phyloP scores from a whole-genome alignment of 2,113 vertebrate species.

The Pelmatolapia mariae region DNA sequence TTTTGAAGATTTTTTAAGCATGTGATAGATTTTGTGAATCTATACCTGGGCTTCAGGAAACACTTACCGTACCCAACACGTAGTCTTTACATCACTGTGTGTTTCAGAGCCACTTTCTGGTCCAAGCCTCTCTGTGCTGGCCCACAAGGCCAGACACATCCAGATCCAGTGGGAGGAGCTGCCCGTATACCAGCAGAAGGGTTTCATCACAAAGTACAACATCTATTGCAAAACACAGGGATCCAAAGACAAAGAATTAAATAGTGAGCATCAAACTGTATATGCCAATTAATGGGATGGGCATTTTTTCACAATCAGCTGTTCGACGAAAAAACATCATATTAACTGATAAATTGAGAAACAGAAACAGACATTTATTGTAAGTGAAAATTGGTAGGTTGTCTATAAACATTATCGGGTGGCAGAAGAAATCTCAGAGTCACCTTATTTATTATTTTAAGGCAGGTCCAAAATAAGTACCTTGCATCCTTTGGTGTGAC shows the following conservation, averaged over 20 bases:
- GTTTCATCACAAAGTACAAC: constrained; percentile 66
- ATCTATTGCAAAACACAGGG: constrained; percentile 36
- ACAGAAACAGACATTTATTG: not conserved
- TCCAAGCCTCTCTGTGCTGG: constrained; percentile 35
- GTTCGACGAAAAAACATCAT: rapidly evolving
- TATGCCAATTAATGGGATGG: not conserved
- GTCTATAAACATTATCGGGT: not conserved
- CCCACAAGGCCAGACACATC: not conserved
- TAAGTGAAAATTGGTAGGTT: not conserved
- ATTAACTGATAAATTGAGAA: not conserved
- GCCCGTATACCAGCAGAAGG: constrained; percentile 40
- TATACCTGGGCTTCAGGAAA: not conserved
- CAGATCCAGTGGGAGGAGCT: constrained; percentile 60
- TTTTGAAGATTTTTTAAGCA: not conserved
- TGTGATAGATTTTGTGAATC: not conserved
- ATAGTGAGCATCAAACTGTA: constrained; percentile 28
- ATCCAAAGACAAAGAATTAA: not conserved
- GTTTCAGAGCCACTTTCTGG: constrained; percentile 54
- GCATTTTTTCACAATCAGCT: not conserved
- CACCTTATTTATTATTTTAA: not conserved
- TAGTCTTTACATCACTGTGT: not conserved
- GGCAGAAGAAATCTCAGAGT: not conserved
- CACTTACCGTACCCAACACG: not conserved
- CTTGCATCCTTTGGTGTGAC: not conserved
- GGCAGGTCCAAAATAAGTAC: not conserved